phyloP scores from a whole-genome alignment of 1,140 invertebrate genomes.

The Bradynema listronoti region DNA sequence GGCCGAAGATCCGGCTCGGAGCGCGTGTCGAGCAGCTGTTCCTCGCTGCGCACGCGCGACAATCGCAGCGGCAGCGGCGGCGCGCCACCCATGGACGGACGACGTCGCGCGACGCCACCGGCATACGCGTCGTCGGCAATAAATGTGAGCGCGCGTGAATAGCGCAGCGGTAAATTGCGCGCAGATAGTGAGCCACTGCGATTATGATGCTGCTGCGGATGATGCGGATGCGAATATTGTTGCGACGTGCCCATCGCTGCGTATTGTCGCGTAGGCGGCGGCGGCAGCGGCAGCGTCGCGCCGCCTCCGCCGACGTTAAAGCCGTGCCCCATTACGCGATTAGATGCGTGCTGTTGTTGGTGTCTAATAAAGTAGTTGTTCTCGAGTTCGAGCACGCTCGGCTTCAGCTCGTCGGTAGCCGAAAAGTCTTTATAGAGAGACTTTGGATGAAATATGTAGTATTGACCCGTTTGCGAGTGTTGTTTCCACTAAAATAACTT shows the following conservation, averaged over 20 bases:
- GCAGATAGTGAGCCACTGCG: no score
- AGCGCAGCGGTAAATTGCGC: slow-evolving; percentile 30
- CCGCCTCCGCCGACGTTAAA: no score
- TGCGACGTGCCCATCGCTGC: no score
- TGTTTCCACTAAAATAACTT: slow-evolving; percentile 6
- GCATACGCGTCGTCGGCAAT: slow-evolving; percentile 1
- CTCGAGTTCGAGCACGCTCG: slow-evolving; percentile 55
- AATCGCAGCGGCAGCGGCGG: slow-evolving; percentile 48
- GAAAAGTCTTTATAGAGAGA: slow-evolving; percentile 44
- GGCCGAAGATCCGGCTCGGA: slow-evolving; percentile 53
- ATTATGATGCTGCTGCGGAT: no score
- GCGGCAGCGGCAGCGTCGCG: no score
- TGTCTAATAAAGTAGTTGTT: slow-evolving; percentile 53
- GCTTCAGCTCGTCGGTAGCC: slow-evolving; percentile 46
- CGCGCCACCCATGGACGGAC: slow-evolving; percentile 13
- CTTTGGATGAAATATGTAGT: slow-evolving; percentile 56
- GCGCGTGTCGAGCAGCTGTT: slow-evolving; percentile 47
- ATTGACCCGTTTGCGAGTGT: slow-evolving; percentile 29
- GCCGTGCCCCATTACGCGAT: background rate
- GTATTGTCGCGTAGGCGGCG: no score
- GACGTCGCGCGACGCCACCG: slow-evolving; percentile 23
- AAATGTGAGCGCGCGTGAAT: slow-evolving; percentile 29
- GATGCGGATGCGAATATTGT: no score
- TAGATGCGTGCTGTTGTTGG: slow-evolving; percentile 42
- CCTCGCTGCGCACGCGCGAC: slow-evolving; percentile 38